phyloP scores from a whole-genome alignment of 2,888 invertebrate genomes.

The Melanostoma mellinum region DNA sequence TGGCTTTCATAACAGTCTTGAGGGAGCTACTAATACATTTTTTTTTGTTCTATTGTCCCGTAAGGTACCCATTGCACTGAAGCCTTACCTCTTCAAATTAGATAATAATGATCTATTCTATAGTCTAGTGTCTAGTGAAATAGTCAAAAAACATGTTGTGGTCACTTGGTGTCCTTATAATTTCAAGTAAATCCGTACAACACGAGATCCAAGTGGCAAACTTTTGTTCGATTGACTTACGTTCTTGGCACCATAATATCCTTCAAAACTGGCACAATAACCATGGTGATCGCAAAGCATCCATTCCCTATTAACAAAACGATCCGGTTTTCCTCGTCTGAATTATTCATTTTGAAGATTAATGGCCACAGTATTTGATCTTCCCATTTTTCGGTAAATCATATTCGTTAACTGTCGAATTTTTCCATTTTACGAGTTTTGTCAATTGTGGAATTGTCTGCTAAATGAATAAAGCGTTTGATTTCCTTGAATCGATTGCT shows the following conservation, averaged over 20 bases:
- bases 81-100: not conserved
- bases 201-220: constrained; percentile 14
- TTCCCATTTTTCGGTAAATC: not conserved
- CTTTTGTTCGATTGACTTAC: not conserved
- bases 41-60: constrained; percentile 8
- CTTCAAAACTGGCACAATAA: constrained; percentile 1
- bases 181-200: constrained; percentile 13
- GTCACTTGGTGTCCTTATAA: not conserved
- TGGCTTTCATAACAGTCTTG: constrained; percentile 25
- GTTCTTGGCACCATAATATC: constrained; percentile 21
- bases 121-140: not conserved
- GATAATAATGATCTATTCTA: too few relatives aligned
- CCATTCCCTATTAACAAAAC: constrained; percentile 61
- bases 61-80: not conserved
- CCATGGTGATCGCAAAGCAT: constrained; percentile 16
- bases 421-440: not conserved
- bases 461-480: not conserved
- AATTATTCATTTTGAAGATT: constrained; percentile 38
- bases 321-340: constrained; percentile 48
- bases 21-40: constrained; percentile 13
- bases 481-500: constrained; percentile 1
- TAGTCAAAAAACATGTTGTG: not conserved
- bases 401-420: not conserved
- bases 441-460: too few relatives aligned
- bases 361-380: constrained; percentile 40